Evolutionary conservation across 1,140 invertebrate genomes (phyloP), one percentile per base, ranked within the genome.

Genomic region (Oncopodura yosiiana): DNA sequence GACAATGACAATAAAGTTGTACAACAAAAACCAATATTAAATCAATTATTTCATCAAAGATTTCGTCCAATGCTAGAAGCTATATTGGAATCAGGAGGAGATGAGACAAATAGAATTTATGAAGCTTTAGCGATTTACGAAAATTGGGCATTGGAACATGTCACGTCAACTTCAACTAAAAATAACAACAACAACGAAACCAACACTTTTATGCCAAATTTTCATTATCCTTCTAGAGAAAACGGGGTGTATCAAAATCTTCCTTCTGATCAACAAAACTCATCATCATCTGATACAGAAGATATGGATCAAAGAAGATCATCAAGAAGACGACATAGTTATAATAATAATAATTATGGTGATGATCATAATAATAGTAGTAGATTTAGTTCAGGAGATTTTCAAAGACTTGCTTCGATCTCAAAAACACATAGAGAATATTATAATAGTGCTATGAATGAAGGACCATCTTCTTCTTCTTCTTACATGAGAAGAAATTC

Each of bases 1-100:
- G 30, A 3, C 24, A 48, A 34, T 9, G 26, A 34, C 3, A 32
- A n/a, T 23, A 29, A 19, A 34, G 3, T n/a, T 5, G 18, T 36
- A 30, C 4, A 54, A 32, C 18, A 37, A 36, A 5, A 32, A 32
- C 18, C 27, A 23, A 12, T 30, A 54, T 11, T n/a, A 41, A 41
- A 30, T 32, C 52, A 45, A 9, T 34, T 56, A 16, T 24, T 49
- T 30, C 2, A 46, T 1, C 30, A 45, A 19, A 38, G 37, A 49
- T 56, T 56, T 53, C 49, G 46, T 8, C 59, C 59, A 1, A 56
- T 61, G 42, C 45, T 56, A 11, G 54, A 57, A 36, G 48, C 59
- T 1, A 61, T 61, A 27, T 23, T 53, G 21, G 59, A 61, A 41
- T 21, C 52, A 2, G 49, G 37, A 4, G 41, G 21, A 45, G 43